Evolutionary conservation across 2,113 vertebrate genomes (phyloP).

Genomic region (Myrmophylax atrothorax): DNA sequence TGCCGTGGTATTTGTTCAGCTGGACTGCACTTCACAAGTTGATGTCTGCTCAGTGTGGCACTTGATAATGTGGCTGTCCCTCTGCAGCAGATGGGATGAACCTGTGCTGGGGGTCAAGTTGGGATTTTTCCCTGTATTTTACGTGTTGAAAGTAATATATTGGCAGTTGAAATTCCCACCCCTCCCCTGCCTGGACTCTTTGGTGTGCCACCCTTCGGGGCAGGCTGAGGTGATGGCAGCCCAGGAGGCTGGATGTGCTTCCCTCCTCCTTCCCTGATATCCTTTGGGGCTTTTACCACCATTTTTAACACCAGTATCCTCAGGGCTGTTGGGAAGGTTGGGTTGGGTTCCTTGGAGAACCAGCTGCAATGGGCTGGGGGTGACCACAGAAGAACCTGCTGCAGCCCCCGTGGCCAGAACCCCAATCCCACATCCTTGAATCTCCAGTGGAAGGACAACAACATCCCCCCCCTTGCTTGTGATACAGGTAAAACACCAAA

Average conservation of each 20-base stretch:
- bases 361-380: accelerated
- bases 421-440: not conserved
- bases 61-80: not conserved
- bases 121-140: not conserved
- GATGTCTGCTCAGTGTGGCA: not conserved
- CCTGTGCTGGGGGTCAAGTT: not conserved
- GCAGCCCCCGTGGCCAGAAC: not conserved
- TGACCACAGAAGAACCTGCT: not conserved
- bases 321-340: not conserved
- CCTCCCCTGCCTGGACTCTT: not conserved
- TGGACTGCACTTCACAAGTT: conserved; percentile 1
- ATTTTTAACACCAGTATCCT: not conserved
- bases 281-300: not conserved
- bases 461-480: not conserved
- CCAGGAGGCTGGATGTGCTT: not conserved
- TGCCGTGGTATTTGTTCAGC: conserved; percentile 43
- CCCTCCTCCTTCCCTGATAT: not conserved
- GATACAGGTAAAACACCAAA: not conserved
- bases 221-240: not conserved
- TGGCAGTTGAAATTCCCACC: not conserved
- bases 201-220: not conserved
- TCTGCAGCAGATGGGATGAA: not conserved
- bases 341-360: not conserved
- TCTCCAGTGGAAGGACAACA: not conserved
- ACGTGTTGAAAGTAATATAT: not conserved